These are phyloP conservation scores for Calameuta idolon DNA, from an alignment of 2,888 invertebrate genomes.

Conservation along the genomic window DNA sequence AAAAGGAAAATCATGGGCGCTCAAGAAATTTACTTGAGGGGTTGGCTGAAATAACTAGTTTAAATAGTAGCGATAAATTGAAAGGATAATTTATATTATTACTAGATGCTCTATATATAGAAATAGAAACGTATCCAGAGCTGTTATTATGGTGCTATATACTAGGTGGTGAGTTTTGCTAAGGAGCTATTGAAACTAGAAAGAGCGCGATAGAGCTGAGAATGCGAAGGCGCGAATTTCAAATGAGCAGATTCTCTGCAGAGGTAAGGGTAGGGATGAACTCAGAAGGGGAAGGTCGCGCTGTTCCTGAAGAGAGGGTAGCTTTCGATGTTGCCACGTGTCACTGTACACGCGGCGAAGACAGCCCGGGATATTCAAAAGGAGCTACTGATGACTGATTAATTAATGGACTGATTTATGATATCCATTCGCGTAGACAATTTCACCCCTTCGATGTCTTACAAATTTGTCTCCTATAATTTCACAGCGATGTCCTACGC, in stretches of 20 bases:
- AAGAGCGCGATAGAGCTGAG: background rate
- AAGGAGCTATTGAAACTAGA: background rate
- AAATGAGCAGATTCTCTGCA: slow-evolving; percentile 30
- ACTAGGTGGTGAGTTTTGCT: background rate
- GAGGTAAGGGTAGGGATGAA: slow-evolving; percentile 12
- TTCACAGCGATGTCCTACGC: background rate
- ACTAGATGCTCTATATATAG: background rate
- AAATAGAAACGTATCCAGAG: background rate
- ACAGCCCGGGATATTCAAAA: slow-evolving; percentile 28
- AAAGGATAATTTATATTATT: background rate
- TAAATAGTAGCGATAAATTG: background rate
- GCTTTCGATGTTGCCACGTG: slow-evolving; percentile 28
- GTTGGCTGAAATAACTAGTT: background rate
- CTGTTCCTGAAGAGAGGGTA: slow-evolving; percentile 9
- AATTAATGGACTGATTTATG: slow-evolving; percentile 42
- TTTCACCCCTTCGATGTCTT: background rate
- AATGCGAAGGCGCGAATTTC: slow-evolving; percentile 32
- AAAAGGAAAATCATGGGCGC: background rate
- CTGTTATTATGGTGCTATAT: background rate
- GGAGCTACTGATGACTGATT: slow-evolving; percentile 25
- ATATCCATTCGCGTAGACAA: background rate
- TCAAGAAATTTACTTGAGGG: background rate
- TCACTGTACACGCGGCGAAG: background rate
- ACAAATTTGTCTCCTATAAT: background rate
- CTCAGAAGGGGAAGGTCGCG: slow-evolving; percentile 12